Evolutionary conservation across 2,888 invertebrate genomes (phyloP).

Genomic region (Folsomia manolachei): DNA sequence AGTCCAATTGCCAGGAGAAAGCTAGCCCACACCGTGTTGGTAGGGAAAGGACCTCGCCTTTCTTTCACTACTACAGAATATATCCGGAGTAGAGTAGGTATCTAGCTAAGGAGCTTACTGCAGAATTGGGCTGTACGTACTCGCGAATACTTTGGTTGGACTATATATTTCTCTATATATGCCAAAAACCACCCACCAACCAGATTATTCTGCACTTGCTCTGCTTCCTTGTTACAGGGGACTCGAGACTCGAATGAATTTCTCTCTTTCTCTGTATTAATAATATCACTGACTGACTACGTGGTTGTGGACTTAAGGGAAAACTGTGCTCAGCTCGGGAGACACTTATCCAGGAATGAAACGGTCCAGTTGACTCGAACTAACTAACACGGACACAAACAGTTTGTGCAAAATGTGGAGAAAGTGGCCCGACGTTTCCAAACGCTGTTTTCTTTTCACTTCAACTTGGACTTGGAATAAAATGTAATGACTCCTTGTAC

Average conservation of each 20-base stretch:
- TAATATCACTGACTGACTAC: not conserved
- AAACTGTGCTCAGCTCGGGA: too few relatives aligned
- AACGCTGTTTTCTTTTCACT: not conserved
- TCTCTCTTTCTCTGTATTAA: not conserved
- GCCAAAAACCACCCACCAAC: too few relatives aligned
- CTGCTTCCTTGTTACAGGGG: not conserved
- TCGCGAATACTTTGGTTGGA: too few relatives aligned
- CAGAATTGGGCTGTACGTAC: not conserved
- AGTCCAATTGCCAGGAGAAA: too few relatives aligned
- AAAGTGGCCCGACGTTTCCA: not conserved
- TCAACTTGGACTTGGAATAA: not conserved
- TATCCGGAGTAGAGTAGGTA: not conserved
- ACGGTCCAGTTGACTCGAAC: too few relatives aligned
- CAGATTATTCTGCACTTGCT: constrained; percentile 34
- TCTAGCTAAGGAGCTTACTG: not conserved
- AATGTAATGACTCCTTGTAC: too few relatives aligned
- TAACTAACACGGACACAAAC: too few relatives aligned
- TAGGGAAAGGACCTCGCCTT: constrained; percentile 4
- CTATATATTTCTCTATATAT: too few relatives aligned
- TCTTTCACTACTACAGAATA: constrained; percentile 5
- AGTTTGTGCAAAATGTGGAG: not conserved
- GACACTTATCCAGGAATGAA: too few relatives aligned
- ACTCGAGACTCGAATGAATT: not conserved
- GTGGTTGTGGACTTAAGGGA: not conserved
- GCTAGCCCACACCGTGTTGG: too few relatives aligned